Conservation (phyloP, 2,113 vertebrate genomes). For the Pandion haliaetus region DNA sequence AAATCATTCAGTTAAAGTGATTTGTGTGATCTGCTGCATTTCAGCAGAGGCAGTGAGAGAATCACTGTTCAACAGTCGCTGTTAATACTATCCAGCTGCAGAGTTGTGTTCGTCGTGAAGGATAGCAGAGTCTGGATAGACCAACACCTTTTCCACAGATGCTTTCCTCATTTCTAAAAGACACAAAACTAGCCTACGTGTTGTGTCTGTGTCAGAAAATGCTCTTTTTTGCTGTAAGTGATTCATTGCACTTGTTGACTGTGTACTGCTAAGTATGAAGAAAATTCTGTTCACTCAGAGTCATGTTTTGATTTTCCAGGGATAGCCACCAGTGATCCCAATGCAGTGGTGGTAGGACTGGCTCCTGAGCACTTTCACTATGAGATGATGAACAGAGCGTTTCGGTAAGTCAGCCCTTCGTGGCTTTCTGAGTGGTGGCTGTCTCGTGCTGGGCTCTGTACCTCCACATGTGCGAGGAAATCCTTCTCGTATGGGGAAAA, state of each 20-base stretch:
- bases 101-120: background rate
- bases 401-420: conserved; percentile 71
- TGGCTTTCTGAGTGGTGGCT: background rate
- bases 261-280: background rate
- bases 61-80: background rate
- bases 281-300: background rate
- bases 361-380: conserved; percentile 94
- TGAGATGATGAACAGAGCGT: conserved; percentile 88
- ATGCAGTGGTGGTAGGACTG: conserved; percentile 91
- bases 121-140: background rate
- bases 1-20: background rate
- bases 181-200: background rate
- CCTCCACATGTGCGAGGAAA: background rate
- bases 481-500: background rate
- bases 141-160: background rate
- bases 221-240: rapidly evolving
- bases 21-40: background rate
- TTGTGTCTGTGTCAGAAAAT: background rate
- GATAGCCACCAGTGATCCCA: conserved; percentile 84
- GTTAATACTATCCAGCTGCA: background rate
- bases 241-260: background rate
- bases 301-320: conserved; percentile 66
- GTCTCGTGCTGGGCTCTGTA: background rate
- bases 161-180: background rate
- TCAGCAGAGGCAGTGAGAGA: background rate